A percentile compares a stretch with the other conserved stretches of the same genome.
Conservation (phyloP, 1,140 invertebrate genomes). For the Drosophila bipectinata region DNA sequence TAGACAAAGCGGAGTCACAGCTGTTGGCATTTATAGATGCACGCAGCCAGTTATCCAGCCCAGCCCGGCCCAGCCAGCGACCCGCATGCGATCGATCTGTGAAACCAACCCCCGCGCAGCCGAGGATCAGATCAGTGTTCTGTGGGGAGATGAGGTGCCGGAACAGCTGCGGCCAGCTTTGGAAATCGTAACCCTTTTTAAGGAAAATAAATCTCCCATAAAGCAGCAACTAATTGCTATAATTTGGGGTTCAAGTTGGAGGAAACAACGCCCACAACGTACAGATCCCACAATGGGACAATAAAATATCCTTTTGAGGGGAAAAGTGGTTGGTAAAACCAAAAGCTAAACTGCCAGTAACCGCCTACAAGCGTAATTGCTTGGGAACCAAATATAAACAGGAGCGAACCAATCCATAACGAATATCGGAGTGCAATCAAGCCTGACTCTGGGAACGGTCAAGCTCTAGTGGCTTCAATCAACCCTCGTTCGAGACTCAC, state of each 20-base stretch:
- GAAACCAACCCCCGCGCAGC: conserved; percentile 69
- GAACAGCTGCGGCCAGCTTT: conserved; percentile 47
- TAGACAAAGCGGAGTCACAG: conserved; percentile 58
- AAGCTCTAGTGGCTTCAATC: conserved; percentile 18
- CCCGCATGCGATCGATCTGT: conserved; percentile 71
- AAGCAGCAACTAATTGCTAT: conserved; percentile 44
- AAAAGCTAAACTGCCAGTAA: not conserved
- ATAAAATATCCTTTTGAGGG: not conserved
- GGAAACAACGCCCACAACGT: conserved; percentile 45
- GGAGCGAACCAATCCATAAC: conserved; percentile 37
- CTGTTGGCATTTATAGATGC: conserved; percentile 70
- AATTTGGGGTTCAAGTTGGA: conserved; percentile 54
- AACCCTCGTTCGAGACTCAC: conserved; percentile 57
- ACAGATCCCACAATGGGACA: not conserved
- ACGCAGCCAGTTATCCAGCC: too few species aligned
- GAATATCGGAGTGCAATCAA: conserved; percentile 60
- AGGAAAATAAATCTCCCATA: conserved; percentile 32
- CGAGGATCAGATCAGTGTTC: conserved; percentile 33
- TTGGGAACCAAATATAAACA: conserved; percentile 26
- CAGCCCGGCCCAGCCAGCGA: conserved; percentile 9
- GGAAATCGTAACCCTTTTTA: conserved; percentile 6
- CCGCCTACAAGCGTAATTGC: not conserved
- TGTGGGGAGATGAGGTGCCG: conserved; percentile 7
- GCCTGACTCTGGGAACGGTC: conserved; percentile 64
- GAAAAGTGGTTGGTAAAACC: not conserved